Evolutionary conservation across 2,888 invertebrate genomes (phyloP), one percentile per base, ranked within the genome.

Genomic region (Myopa tessellatipennis): DNA sequence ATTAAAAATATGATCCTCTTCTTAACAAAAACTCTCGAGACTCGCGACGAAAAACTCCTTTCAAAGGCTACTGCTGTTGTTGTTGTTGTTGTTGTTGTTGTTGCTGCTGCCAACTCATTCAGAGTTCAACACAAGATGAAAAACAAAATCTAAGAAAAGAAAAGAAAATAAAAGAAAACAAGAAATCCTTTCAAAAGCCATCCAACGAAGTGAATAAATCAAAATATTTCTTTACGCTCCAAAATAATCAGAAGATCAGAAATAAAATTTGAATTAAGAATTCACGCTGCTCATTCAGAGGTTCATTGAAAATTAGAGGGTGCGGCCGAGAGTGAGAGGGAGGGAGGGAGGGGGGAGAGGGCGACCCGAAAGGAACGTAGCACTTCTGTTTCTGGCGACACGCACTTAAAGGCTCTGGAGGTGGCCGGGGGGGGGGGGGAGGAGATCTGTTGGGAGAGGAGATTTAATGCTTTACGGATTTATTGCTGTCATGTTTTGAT

Each of bases 381-480:
- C 58, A 34, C 52, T 34, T 55, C 26, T 26, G 26, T 26, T 34
- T 55, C 26, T 26, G 26, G n/a, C 38, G 8, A 36, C 16, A 52
- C 52, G 68, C n/a, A 34, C 5, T 18, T 38, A 52, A 38, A 12
- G 10, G 65, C 74, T 26, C 26, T 26, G 26, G 26, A 26, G 63
- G 50, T 8, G 50, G 6, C 7, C 50, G 12, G 55, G 1, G 55
- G 1, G 10, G 55, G 5, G 55, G 14, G 4, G 10, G 3, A 3
- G 55, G 5, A 16, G 14, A 45, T 45, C 45, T 26, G 26, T 1
- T 2, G 50, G 50, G 55, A 55, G 55, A 55, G 55, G 8, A 55
- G n/a, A 6, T 74, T 63, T 74, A 74, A 74, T 45, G 73, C 73
- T 73, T 63, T 73, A 63, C 63, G 75, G 75, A 75, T 75, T 75